Conservation (phyloP, 2,113 vertebrate species). For the Alligator sinensis region DNA sequence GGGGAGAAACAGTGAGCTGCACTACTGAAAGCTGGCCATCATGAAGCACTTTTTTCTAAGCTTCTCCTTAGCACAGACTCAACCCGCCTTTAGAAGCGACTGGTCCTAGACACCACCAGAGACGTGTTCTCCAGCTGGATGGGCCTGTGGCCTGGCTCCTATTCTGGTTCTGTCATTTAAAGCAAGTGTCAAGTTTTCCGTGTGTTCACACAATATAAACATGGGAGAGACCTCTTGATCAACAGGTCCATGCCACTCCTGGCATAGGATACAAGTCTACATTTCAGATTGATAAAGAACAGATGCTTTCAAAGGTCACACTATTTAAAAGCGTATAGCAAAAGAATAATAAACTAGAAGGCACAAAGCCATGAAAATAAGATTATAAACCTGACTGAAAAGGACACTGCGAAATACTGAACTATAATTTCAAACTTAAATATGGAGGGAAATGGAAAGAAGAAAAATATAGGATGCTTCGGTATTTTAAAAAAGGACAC, state of each 20-base stretch:
- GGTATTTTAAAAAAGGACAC: not conserved
- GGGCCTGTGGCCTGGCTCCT: not conserved
- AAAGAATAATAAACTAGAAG: not conserved
- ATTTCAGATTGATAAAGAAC: not conserved
- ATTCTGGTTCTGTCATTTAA: not conserved
- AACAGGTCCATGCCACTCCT: not conserved
- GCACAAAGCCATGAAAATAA: fast-evolving
- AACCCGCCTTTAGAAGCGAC: not conserved
- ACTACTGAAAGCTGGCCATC: not conserved
- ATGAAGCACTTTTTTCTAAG: not conserved
- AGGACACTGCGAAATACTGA: fast-evolving
- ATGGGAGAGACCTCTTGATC: not conserved
- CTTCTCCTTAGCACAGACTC: not conserved
- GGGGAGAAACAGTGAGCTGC: not conserved
- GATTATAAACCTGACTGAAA: not conserved
- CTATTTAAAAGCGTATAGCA: not conserved
- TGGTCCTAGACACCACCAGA: not conserved
- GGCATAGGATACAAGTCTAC: not conserved
- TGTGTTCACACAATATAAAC: not conserved
- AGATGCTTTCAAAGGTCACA: not conserved
- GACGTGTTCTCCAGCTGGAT: not conserved
- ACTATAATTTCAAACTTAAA: not conserved
- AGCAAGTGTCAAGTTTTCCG: not conserved
- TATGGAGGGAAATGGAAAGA: not conserved
- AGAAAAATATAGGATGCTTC: not conserved